A percentile compares a stretch with the other conserved stretches of the same genome.
These are phyloP conservation scores for Botia kubotai DNA, from an alignment of 2,797 vertebrate species.

Conservation along the genomic window DNA sequence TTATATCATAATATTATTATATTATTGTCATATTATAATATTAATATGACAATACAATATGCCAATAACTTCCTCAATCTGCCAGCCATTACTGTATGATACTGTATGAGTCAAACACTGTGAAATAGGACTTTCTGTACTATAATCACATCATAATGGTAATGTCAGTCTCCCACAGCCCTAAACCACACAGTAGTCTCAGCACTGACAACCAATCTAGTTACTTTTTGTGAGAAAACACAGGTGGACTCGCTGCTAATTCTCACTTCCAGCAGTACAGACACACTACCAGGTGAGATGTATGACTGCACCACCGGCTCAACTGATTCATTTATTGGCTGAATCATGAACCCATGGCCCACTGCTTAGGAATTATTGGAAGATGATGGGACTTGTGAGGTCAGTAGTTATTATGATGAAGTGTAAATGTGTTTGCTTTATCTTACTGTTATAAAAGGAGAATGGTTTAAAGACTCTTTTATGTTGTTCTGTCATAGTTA, in stretches of 20 bases:
- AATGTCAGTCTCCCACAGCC: neutral
- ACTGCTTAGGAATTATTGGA: neutral
- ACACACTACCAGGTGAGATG: constrained; percentile 11
- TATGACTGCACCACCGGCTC: constrained; percentile 26
- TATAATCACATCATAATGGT: neutral
- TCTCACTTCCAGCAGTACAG: constrained; percentile 43
- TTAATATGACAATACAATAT: neutral
- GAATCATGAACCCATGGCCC: neutral
- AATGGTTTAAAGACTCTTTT: constrained; percentile 29
- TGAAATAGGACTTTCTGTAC: no score
- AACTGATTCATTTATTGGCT: constrained; percentile 54
- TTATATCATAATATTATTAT: no score
- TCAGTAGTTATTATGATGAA: constrained; percentile 25
- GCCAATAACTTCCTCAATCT: no score
- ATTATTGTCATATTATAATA: no score
- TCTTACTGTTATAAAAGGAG: constrained; percentile 26
- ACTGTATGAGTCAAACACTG: no score
- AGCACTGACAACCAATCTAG: neutral
- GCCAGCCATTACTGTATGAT: no score
- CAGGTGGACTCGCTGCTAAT: constrained; percentile 36
- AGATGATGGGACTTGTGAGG: constrained; percentile 36
- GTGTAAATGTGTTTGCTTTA: constrained; percentile 20
- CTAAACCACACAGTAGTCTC: constrained; percentile 11
- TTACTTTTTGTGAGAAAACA: constrained; percentile 32
- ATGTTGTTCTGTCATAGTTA: constrained; percentile 24